These are phyloP conservation scores for Ceuthmochares aereus DNA, from an alignment of 2,113 vertebrate genomes.

Conservation along the genomic window DNA sequence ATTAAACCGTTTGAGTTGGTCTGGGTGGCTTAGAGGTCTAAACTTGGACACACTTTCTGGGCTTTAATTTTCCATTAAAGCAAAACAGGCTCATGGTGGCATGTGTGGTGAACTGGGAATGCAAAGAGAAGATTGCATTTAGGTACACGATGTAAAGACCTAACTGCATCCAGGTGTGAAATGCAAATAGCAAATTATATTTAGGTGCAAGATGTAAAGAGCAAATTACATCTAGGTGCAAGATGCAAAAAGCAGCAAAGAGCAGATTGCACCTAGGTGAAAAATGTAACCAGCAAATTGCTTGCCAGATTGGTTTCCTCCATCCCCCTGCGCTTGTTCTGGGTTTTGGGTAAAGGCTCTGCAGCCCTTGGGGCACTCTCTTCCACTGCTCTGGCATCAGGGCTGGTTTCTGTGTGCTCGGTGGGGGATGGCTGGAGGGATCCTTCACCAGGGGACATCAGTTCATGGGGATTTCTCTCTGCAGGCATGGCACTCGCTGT, in stretches of 20 bases:
- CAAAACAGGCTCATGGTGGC: rapidly evolving
- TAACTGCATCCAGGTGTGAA: not conserved
- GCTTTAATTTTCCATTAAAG: not conserved
- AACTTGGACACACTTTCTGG: not conserved
- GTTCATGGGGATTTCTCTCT: not conserved
- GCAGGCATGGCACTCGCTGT: constrained; percentile 91
- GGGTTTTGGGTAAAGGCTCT: not conserved
- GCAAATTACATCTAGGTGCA: not conserved
- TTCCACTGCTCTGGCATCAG: not conserved
- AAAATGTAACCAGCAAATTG: not conserved
- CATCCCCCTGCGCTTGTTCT: not conserved
- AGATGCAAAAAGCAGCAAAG: not conserved
- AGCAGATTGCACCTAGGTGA: not conserved
- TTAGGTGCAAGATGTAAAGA: not conserved
- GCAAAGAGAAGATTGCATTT: not conserved
- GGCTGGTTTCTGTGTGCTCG: not conserved
- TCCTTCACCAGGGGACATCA: rapidly evolving
- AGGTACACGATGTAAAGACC: not conserved
- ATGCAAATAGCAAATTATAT: not conserved
- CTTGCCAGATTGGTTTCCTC: not conserved
- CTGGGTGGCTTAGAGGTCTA: not conserved
- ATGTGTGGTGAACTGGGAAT: not conserved
- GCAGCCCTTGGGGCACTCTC: not conserved
- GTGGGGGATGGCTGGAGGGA: not conserved
- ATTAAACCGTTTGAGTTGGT: not conserved